These are phyloP conservation scores for Dryas iulia DNA, from an alignment of 1,140 invertebrate genomes.

Conservation along the genomic window DNA sequence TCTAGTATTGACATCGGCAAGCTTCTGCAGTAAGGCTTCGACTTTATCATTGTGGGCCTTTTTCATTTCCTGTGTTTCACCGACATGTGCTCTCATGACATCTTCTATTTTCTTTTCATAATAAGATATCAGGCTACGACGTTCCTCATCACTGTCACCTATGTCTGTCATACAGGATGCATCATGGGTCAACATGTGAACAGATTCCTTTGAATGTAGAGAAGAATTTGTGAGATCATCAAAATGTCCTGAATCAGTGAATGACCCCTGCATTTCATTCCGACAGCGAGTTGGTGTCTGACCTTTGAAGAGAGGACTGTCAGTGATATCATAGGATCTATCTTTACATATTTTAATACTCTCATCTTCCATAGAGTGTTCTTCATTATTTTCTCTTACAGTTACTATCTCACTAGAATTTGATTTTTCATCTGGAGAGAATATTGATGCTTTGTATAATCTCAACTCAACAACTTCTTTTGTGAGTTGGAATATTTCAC, in stretches of 20 bases:
- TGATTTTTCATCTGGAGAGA: slow-evolving; percentile 86
- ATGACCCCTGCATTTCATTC: slow-evolving; percentile 84
- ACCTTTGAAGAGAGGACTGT: slow-evolving; percentile 68
- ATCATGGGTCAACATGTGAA: slow-evolving; percentile 79
- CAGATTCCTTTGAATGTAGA: slow-evolving; percentile 87
- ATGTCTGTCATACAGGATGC: slow-evolving; percentile 79
- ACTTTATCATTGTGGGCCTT: slow-evolving; percentile 90
- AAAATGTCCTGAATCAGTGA: slow-evolving; percentile 92
- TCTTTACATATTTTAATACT: slow-evolving; percentile 69
- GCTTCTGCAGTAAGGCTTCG: slow-evolving; percentile 87
- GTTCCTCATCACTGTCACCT: slow-evolving; percentile 81
- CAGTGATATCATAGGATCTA: slow-evolving; percentile 65
- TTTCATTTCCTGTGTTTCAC: slow-evolving; percentile 86
- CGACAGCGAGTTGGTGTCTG: slow-evolving; percentile 63
- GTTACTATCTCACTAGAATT: slow-evolving; percentile 88
- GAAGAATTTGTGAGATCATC: slow-evolving; percentile 89
- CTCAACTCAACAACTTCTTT: slow-evolving; percentile 91
- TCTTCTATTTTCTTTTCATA: slow-evolving; percentile 88
- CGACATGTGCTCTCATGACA: slow-evolving; percentile 84
- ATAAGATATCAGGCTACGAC: slow-evolving; percentile 84
- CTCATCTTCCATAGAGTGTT: slow-evolving; percentile 74
- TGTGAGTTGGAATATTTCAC: slow-evolving; percentile 89
- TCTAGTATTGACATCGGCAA: slow-evolving; percentile 88
- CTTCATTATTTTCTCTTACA: slow-evolving; percentile 84
- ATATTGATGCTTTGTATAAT: slow-evolving; percentile 88